phyloP scores from a whole-genome alignment of 2,797 vertebrate species.

The Euphonia xanthogaster region DNA sequence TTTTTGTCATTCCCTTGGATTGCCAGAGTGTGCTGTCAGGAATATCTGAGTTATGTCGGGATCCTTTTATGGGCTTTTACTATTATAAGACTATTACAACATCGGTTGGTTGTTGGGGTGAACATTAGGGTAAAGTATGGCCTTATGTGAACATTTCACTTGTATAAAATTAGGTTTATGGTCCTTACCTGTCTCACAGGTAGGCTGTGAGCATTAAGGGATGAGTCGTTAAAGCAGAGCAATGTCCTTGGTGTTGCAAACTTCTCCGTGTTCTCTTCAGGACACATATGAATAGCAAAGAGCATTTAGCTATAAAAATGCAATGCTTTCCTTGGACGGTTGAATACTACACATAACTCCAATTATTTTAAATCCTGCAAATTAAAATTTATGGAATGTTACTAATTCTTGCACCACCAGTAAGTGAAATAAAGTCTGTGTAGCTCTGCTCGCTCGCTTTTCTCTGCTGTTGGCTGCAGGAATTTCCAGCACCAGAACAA shows the following conservation, averaged over 20 bases:
- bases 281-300: neutral
- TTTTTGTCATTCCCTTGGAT: conserved; percentile 73
- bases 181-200: neutral
- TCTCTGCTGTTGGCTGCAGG: neutral
- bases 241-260: neutral
- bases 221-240: neutral
- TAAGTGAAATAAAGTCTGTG: neutral
- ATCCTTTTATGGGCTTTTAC: conserved; percentile 65
- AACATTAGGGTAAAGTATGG: neutral
- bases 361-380: neutral
- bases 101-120: neutral
- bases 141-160: neutral
- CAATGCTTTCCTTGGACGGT: neutral
- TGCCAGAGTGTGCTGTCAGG: conserved; percentile 39
- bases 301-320: neutral
- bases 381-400: neutral
- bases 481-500: neutral
- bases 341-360: neutral
- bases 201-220: neutral
- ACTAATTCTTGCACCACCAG: neutral
- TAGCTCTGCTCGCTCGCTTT: fast-evolving
- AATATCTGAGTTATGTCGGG: neutral
- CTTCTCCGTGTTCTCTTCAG: neutral
- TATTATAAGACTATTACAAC: neutral
- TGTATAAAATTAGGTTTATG: neutral